phyloP scores from a whole-genome alignment of 2,113 vertebrate species.

The Penelope pileata region DNA sequence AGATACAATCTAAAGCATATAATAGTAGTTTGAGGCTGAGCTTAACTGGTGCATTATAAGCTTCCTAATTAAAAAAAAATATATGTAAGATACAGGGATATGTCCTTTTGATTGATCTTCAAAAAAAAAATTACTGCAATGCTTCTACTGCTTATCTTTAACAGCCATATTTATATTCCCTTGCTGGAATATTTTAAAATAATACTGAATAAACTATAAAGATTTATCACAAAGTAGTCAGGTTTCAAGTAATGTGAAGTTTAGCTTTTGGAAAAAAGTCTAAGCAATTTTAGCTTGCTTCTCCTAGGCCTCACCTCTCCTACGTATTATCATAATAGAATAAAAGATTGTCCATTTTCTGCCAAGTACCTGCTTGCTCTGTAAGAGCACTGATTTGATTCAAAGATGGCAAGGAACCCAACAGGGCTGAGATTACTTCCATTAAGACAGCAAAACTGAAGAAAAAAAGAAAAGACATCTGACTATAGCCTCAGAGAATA shows the following conservation, averaged over 20 bases:
- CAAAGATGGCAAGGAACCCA: conserved; percentile 50
- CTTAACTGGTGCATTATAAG: background rate
- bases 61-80: background rate
- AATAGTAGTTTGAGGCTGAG: background rate
- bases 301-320: background rate
- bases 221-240: background rate
- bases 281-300: background rate
- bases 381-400: conserved; percentile 62
- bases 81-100: background rate
- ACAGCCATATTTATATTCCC: background rate
- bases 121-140: background rate
- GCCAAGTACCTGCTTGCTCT: conserved; percentile 45
- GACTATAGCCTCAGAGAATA: conserved; percentile 66
- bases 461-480: conserved; percentile 32
- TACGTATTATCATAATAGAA: conserved; percentile 39
- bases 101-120: background rate
- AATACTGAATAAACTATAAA: background rate
- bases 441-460: conserved; percentile 53
- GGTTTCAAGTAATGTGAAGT: background rate
- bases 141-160: background rate
- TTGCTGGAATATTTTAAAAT: background rate
- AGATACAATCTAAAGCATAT: background rate
- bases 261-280: background rate
- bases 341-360: conserved; percentile 53
- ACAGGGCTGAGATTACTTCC: conserved; percentile 47